These are phyloP conservation scores for Gallinago nigripennis DNA, from an alignment of 2,797 vertebrate species.

Conservation along the genomic window DNA sequence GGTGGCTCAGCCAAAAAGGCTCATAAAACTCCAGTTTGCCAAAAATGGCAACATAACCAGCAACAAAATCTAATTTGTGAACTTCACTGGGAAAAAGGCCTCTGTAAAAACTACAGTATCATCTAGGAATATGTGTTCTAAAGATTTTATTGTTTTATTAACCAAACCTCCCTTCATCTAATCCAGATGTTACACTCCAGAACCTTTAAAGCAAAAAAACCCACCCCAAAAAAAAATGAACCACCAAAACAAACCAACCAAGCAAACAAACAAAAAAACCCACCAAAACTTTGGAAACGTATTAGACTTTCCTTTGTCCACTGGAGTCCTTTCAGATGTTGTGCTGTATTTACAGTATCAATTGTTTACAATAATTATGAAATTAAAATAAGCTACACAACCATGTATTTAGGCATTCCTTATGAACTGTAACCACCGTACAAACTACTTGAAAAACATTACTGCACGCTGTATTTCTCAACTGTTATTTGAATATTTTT, in stretches of 20 bases:
- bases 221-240: neutral
- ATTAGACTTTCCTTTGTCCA: neutral
- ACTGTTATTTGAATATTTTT: neutral
- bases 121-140: neutral
- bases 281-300: neutral
- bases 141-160: slow-evolving; percentile 1
- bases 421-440: slow-evolving; percentile 3
- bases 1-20: neutral
- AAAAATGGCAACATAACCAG: slow-evolving; percentile 26
- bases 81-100: neutral
- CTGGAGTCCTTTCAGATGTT: neutral
- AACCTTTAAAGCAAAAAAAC: neutral
- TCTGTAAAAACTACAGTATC: slow-evolving; percentile 35
- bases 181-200: neutral
- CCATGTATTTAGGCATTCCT: neutral
- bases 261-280: neutral
- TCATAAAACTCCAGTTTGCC: neutral
- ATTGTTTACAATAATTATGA: neutral
- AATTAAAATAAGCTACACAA: slow-evolving; percentile 22
- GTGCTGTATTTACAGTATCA: neutral
- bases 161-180: neutral
- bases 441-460: slow-evolving; percentile 5
- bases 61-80: slow-evolving; percentile 33
- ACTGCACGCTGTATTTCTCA: neutral
- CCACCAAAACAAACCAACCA: neutral